Evolutionary conservation across 1,140 invertebrate species (phyloP).

Genomic region (Drosophila eugracilis): DNA sequence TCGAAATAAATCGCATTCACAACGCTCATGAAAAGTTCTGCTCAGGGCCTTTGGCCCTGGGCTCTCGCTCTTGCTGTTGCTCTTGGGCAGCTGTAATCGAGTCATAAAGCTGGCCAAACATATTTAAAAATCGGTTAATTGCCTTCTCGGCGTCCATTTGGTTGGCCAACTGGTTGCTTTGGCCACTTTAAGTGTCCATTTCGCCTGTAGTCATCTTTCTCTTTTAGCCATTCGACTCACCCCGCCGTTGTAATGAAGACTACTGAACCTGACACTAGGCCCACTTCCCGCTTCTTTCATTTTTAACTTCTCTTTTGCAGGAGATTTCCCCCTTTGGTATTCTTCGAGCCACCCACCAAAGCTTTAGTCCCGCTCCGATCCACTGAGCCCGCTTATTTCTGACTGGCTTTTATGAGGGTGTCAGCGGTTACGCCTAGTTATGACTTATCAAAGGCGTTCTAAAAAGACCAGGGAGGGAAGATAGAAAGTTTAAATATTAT

Average conservation of each 20-base stretch:
- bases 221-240: slow-evolving; percentile 53
- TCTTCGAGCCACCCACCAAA: slow-evolving; percentile 36
- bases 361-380: slow-evolving; percentile 23
- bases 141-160: slow-evolving; percentile 37
- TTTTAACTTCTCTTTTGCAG: background rate
- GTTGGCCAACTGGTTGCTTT: slow-evolving; percentile 2
- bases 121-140: slow-evolving; percentile 80
- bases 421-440: slow-evolving; percentile 73
- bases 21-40: slow-evolving; percentile 26
- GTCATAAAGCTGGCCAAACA: slow-evolving; percentile 67
- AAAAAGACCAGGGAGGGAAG: slow-evolving; percentile 23
- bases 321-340: slow-evolving; percentile 1
- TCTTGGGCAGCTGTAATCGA: slow-evolving; percentile 44
- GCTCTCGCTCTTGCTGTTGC: background rate
- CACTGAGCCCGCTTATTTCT: background rate
- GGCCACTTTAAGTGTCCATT: slow-evolving; percentile 56
- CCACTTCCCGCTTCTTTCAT: background rate
- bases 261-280: slow-evolving; percentile 31
- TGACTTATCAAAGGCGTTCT: slow-evolving; percentile 70
- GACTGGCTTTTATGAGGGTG: slow-evolving; percentile 50
- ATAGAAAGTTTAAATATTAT: background rate
- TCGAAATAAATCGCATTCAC: slow-evolving; percentile 70
- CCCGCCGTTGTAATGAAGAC: slow-evolving; percentile 34
- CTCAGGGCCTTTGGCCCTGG: slow-evolving; percentile 31
- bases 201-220: slow-evolving; percentile 4